Conservation (phyloP, 1,140 invertebrate species). For the Leptoteleia sp. region DNA sequence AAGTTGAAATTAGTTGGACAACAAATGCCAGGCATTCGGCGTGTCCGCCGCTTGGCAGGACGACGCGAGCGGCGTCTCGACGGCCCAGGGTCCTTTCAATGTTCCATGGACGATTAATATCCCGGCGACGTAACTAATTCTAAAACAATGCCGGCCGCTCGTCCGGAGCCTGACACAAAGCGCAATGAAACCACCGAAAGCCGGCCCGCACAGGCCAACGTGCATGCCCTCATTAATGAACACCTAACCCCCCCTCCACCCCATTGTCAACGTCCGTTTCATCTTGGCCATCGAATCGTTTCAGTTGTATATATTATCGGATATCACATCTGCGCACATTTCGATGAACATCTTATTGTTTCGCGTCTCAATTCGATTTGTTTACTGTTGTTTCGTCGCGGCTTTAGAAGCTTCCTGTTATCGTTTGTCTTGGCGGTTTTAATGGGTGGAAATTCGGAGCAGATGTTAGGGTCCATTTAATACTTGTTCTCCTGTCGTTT, state of each 20-base stretch:
- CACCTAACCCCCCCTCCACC: slow-evolving; percentile 6
- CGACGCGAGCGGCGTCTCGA: slow-evolving; percentile 14
- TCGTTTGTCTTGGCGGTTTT: slow-evolving; percentile 13
- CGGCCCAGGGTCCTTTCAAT: slow-evolving; percentile 49
- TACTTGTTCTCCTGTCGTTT: too few species aligned
- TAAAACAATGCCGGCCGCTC: slow-evolving; percentile 62
- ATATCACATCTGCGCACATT: slow-evolving; percentile 40
- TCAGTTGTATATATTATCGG: slow-evolving; percentile 42
- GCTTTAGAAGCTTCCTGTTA: background rate
- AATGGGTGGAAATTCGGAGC: slow-evolving; percentile 9
- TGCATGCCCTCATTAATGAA: slow-evolving; percentile 54
- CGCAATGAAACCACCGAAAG: slow-evolving; percentile 54
- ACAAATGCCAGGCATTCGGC: slow-evolving; percentile 51
- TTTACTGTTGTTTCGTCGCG: slow-evolving; percentile 15
- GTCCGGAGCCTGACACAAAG: slow-evolving; percentile 59
- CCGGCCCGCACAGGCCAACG: slow-evolving; percentile 31
- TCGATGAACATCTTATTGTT: slow-evolving; percentile 11
- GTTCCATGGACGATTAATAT: slow-evolving; percentile 65
- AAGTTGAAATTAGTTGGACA: slow-evolving; percentile 61
- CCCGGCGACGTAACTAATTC: slow-evolving; percentile 68
- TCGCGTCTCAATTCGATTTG: background rate
- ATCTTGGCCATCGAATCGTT: background rate
- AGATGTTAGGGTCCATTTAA: slow-evolving; percentile 14
- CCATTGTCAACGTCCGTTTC: slow-evolving; percentile 10
- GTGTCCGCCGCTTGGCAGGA: slow-evolving; percentile 25